Base-by-base conservation (phyloP, 2,888 invertebrate genomes). In the Sesia apiformis region DNA sequence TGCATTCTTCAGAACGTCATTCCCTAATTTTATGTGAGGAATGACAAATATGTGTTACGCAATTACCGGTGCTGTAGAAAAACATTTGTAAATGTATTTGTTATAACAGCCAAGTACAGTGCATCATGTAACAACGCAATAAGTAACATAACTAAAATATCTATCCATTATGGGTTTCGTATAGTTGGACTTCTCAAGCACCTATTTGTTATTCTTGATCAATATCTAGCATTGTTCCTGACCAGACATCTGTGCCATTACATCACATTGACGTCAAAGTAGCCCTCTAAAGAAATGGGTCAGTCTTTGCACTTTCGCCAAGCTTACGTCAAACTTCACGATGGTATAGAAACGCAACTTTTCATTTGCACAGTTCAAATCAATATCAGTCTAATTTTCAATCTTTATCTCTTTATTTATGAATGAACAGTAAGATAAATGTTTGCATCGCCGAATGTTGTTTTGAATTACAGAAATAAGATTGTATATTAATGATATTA, bases 191-290 rank as follows among this genome's bases (percentile, higher is more conserved):
- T 46, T 46, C 8, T 46, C 6, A 4, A 8, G 43, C 43, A 0
- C 5, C 0, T 43, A n/a, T 43, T 43, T n/a, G n/a, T 5, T n/a
- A n/a, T 43, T 4, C n/a, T 7, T 43, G 23, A 23, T 23, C 23
- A 23, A 23, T 23, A 23, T 23, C 23, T 23, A 23, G 23, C 23
- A 23, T 23, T 23, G 23, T 23, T 23, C 23, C 23, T 23, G 23
- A 23, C 23, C 23, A 23, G 65, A 60, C 55, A 56, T 53, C 53
- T 60, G 63, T 6, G 5, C 42, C 38, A 38, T 74, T 66, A 72
- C 65, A 68, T 72, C 66, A 69, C 64, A 74, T 77, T 84, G 84
- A 88, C 88, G 88, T 88, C 87, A 87, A 60, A 58, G 43, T 58
- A 66, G 65, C 66, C 65, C 72, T 73, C 71, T 65, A 72, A 76